phyloP scores from a whole-genome alignment of 2,888 invertebrate genomes.

The Eupithecia abbreviata region DNA sequence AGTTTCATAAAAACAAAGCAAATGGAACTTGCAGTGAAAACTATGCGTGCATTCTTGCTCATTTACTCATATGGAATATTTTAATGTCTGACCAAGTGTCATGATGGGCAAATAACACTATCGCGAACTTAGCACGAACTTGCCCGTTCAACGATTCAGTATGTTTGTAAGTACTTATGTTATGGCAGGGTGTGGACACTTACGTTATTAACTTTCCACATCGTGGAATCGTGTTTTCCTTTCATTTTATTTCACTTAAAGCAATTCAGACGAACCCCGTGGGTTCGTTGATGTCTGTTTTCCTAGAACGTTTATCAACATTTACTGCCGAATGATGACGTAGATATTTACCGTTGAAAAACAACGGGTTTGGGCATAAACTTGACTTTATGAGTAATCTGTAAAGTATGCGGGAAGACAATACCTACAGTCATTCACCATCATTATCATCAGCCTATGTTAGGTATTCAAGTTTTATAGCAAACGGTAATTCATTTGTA shows the following conservation, averaged over 20 bases:
- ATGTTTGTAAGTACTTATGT: conserved; percentile 18
- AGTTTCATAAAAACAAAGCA: not conserved
- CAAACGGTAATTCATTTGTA: not conserved
- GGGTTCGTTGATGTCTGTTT: not conserved
- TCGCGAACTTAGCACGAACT: conserved; percentile 38
- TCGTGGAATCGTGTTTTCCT: conserved; percentile 1
- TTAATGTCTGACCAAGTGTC: conserved; percentile 37
- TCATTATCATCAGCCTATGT: no score
- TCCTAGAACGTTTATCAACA: not conserved
- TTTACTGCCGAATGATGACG: not conserved
- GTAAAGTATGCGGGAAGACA: not conserved
- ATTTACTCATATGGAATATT: conserved; percentile 28
- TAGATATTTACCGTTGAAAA: not conserved
- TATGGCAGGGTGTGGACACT: conserved; percentile 31
- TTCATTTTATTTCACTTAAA: not conserved
- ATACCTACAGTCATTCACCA: not conserved
- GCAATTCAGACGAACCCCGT: not conserved
- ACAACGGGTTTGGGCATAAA: not conserved
- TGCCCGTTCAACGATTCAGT: conserved; percentile 32
- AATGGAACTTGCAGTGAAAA: conserved; percentile 25
- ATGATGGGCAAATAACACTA: conserved; percentile 30
- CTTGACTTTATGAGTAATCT: not conserved
- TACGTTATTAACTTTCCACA: conserved; percentile 10
- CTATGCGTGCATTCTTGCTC: conserved; percentile 36
- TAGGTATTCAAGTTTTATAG: not conserved